Evolutionary conservation across 2,113 vertebrate genomes (phyloP), one percentile per base, ranked within the genome.

Genomic region (Cyanistes caeruleus): DNA sequence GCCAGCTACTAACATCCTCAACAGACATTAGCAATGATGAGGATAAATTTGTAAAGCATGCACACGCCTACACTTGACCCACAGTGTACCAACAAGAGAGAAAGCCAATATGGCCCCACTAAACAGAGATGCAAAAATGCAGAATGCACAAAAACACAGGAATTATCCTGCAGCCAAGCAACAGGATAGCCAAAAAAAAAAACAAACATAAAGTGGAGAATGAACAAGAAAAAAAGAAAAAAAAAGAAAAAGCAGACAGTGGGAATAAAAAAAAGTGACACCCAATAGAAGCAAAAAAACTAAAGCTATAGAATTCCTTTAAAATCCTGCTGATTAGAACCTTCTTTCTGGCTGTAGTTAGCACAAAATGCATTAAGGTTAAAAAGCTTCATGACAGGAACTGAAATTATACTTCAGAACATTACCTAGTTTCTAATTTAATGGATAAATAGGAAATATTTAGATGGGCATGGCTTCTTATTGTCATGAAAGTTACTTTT

Each of bases 61-160:
- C 98, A 98, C 97, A 98, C n/a, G 92, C 97, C 97, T 98, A 97
- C 94, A 97, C 98, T 98, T 98, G 97, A 98, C 98, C 97, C 85
- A 87, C 13, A 90, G 95, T 94, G 88, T 95, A 96, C 83, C 62
- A 94, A 98, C 96, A 97, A 95, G 92, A 75, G 92, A 97, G 93
- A 93, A 97, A 91, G 97, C 97, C 97, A 98, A 79, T 86, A 94
- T 60, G 87, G 94, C 55, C 92, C 77, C 73, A 97, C 88, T 89
- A 96, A 97, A 97, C 77, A 76, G 64, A 98, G 79, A 60, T 78
- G 96, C 92, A 97, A 97, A 97, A 98, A 95, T 85, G 67, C 74
- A 81, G 65, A 87, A 95, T 84, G 59, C 77, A 90, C 70, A 95
- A 96, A 83, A 94, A 1, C 87, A 95, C 58, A 89, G 31, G 63